Evolutionary conservation across 2,888 invertebrate genomes (phyloP), one percentile per base, ranked within the genome.

Genomic region (Capitulum mitella): DNA sequence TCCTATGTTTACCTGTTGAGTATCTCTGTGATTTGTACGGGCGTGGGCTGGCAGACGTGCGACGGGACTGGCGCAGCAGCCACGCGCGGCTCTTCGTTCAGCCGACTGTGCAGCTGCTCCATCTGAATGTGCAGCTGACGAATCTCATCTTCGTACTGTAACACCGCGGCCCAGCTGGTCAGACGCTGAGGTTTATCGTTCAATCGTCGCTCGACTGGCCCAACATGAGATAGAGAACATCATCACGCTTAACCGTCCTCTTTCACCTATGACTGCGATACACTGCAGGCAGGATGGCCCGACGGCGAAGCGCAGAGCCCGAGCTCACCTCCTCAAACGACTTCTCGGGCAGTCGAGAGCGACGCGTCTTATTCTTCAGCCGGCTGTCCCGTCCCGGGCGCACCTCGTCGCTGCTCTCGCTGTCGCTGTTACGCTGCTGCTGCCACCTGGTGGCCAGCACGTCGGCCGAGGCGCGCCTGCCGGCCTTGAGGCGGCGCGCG

Each of bases 51-150:
- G 76, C 48, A 48, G 32, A 43, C 19, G 76, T 76, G 76, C 5
- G 46, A 1, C 12, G 46, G 6, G 32, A 29, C n/a, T 6, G 43
- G 37, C 16, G 37, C 6, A 16, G 2, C 22, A 22, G 32, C 12
- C 46, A 12, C 3, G 10, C 48, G n/a, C 14, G 46, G n/a, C 19
- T 26, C 46, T 1, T 76, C 76, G 29, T 29, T 48, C 29, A 76
- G 46, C 46, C 76, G 76, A 8, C 76, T 76, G 46, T 76, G 76
- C 76, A 76, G 76, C 46, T 76, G 76, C 48, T 76, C 76, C 76
- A 76, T 76, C 76, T 76, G 76, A 0, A n/a, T 3, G 29, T 76
- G 46, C 76, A 76, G 46, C 46, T 43, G 46, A 19, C 43, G 46
- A 6, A 76, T 76, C 76, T 76, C 76, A 16, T 76, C 76, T 43